phyloP scores from a whole-genome alignment of 2,797 vertebrate genomes.

The Chromis chromis region DNA sequence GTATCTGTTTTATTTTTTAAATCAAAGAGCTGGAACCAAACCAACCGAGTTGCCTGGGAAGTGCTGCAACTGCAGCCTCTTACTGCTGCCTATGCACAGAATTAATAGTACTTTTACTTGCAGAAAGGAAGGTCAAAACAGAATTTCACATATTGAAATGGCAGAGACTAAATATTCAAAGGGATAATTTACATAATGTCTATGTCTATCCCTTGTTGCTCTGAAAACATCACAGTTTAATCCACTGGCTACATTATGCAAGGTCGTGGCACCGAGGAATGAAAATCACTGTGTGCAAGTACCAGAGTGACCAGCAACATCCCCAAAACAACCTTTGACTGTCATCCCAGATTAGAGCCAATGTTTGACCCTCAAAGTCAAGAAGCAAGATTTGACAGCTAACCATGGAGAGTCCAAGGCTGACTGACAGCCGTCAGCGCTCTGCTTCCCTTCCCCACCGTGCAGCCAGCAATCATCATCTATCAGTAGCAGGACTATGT shows the following conservation, averaged over 20 bases:
- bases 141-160: conserved; percentile 5
- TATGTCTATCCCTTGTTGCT: conserved; percentile 14
- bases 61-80: no score
- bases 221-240: conserved; percentile 21
- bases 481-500: conserved; percentile 31
- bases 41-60: no score
- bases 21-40: neutral
- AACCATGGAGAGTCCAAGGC: conserved; percentile 41
- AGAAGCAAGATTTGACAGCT: conserved; percentile 36
- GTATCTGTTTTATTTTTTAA: neutral
- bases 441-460: conserved; percentile 40
- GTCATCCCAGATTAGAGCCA: conserved; percentile 62
- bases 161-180: conserved; percentile 14
- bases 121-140: conserved; percentile 4
- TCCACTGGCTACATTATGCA: conserved; percentile 4
- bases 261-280: conserved; percentile 8
- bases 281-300: neutral
- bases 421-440: conserved; percentile 69
- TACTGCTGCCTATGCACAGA: neutral
- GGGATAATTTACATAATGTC: conserved; percentile 25
- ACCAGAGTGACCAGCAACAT: conserved; percentile 25
- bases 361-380: conserved; percentile 51
- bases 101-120: neutral
- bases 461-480: conserved; percentile 46
- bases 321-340: conserved; percentile 48